Evolutionary conservation across 2,888 invertebrate genomes (phyloP).

Genomic region (Chrysolina haemoptera): DNA sequence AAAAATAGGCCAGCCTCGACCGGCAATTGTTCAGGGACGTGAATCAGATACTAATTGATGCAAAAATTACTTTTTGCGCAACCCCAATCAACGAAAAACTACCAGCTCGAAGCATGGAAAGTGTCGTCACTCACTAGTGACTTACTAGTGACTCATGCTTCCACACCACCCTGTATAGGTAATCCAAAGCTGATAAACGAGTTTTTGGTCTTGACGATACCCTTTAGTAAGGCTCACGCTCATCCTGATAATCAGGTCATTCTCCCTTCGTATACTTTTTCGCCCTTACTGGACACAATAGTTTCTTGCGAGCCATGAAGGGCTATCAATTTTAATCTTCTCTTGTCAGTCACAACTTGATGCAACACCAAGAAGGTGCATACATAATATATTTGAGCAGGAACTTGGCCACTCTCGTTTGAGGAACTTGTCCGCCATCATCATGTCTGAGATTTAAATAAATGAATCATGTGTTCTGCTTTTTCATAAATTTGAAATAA

Average conservation of each 20-base stretch:
- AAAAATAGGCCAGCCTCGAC: too few species aligned
- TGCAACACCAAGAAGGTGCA: background rate
- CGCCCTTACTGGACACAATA: constrained; percentile 5
- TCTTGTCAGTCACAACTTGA: constrained; percentile 9
- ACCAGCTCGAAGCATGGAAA: too few species aligned
- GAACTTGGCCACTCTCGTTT: background rate
- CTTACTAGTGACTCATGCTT: background rate
- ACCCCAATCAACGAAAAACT: too few species aligned
- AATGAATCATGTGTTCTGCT: too few species aligned
- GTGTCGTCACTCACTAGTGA: too few species aligned
- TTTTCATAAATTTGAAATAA: too few species aligned
- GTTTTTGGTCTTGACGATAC: constrained; percentile 3
- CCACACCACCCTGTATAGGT: background rate
- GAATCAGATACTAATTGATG: too few species aligned
- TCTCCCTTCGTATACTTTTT: constrained; percentile 5
- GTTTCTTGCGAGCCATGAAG: background rate
- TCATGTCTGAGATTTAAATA: background rate
- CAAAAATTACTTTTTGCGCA: too few species aligned
- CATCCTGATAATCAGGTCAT: background rate
- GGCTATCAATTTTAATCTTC: constrained; percentile 6
- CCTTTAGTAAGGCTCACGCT: constrained; percentile 3
- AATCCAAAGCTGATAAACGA: background rate
- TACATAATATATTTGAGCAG: background rate
- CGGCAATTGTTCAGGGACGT: too few species aligned
- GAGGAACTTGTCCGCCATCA: background rate